phyloP scores from a whole-genome alignment of 2,888 invertebrate species.

The Scaptomyza caliginosa region DNA sequence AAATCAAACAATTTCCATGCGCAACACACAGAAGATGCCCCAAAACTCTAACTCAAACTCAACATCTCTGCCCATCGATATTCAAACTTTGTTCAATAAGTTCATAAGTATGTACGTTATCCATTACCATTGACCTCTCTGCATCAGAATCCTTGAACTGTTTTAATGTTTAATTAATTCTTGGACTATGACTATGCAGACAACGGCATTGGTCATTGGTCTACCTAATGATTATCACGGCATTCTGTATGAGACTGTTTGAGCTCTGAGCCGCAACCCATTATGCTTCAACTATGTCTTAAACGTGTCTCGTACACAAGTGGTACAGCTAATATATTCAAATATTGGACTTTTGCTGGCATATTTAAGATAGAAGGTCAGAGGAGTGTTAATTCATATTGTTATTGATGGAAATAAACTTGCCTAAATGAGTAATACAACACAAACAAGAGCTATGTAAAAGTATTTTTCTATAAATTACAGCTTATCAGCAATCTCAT shows the following conservation, averaged over 20 bases:
- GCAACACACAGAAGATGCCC: constrained; percentile 3
- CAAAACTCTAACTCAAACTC: constrained; percentile 5
- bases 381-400: too few relatives aligned
- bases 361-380: not conserved
- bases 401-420: too few relatives aligned
- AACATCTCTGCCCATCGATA: constrained; percentile 13
- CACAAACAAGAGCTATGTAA: not conserved
- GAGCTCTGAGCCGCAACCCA: not conserved
- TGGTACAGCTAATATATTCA: too few relatives aligned
- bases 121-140: not conserved
- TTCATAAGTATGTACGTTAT: not conserved
- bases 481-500: not conserved
- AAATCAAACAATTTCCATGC: constrained; percentile 64
- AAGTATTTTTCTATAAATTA: too few relatives aligned
- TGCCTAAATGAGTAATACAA: too few relatives aligned
- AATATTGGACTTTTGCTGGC: too few relatives aligned
- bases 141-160: not conserved
- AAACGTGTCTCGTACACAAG: not conserved
- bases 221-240: constrained; percentile 23
- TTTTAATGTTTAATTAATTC: constrained; percentile 57
- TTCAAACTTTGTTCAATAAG: not conserved
- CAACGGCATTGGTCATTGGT: constrained; percentile 8
- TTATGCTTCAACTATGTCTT: not conserved
- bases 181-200: constrained; percentile 2
- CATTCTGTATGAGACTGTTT: not conserved